These are phyloP conservation scores for Gallinago undulata DNA, from an alignment of 2,113 vertebrate species.

Conservation along the genomic window DNA sequence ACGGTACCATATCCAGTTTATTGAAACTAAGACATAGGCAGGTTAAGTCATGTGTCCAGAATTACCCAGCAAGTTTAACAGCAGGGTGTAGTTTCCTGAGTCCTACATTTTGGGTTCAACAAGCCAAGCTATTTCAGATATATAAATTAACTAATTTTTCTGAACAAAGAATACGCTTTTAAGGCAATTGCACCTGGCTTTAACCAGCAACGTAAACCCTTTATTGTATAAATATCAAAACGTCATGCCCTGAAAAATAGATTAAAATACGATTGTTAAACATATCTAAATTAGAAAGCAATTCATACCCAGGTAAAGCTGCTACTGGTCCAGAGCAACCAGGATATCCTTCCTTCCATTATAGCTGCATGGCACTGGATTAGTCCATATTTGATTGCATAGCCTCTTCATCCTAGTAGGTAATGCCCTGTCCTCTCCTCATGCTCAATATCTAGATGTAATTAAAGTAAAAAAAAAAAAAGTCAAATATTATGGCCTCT, in stretches of 20 bases:
- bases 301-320: slow-evolving; percentile 38
- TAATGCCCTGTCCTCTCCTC: slow-evolving; percentile 1
- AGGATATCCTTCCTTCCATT: slow-evolving; percentile 49
- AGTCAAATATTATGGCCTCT: neutral
- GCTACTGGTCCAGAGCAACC: slow-evolving; percentile 50
- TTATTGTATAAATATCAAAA: neutral
- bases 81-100: neutral
- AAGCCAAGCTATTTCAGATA: neutral
- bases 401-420: slow-evolving; percentile 23
- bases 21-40: neutral
- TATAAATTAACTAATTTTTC: neutral
- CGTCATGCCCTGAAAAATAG: neutral
- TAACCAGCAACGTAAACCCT: neutral
- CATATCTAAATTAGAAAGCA: neutral
- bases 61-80: neutral
- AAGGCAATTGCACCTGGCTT: neutral
- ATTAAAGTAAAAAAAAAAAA: neutral
- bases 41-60: neutral
- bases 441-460: slow-evolving; percentile 26
- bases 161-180: neutral
- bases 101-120: neutral
- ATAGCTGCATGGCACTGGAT: slow-evolving; percentile 38
- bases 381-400: slow-evolving; percentile 23
- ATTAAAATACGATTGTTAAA: neutral
- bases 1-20: neutral